Base-by-base conservation (phyloP, 2,888 invertebrate species). In the Proisotoma minuta region DNA sequence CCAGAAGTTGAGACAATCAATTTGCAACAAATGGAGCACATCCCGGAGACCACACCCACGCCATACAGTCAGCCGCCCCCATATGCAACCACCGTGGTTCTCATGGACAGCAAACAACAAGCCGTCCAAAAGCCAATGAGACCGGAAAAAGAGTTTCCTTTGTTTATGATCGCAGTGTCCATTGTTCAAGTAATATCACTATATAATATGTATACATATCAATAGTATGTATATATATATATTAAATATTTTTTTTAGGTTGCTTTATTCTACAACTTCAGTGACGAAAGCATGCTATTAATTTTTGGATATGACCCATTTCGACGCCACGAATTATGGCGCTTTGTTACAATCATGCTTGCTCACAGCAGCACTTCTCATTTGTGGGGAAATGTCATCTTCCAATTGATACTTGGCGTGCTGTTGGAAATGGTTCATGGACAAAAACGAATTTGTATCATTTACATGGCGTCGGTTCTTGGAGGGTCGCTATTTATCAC, bases 381-480 rank as follows among this genome's bases (percentile, higher is more conserved):
- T 23, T 28, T 62, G 2, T 27, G 23, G 24, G 54, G 56, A 1
- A 62, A 62, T 24, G 18, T 62, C 22, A 10, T 40, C n/a, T 58
- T 58, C 34, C 62, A 62, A 59, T 1, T 62, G 15, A 62, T 62
- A 15, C 43, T 62, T 2, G 62, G 62, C 3, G 26, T 52, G 15
- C 22, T 62, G n/a, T 47, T 62, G 57, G 62, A 62, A 24, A 47
- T 52, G 18, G 48, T 62, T 23, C 62, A 62, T 52, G 48, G 58
- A 20, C 58, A 58, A 58, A 58, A 58, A 24, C 50, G 62, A 22
- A 62, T 58, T 23, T 40, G 22, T 8, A 26, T 48, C 3, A 58
- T 62, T 39, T 62, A 58, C 23, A 2, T 62, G 28, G 40, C 53
- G 3, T 53, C 53, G 2, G 63, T 63, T 3, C 20, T 56, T 15